These are phyloP conservation scores for Euproctis similis DNA, from an alignment of 2,888 invertebrate species.

Conservation along the genomic window DNA sequence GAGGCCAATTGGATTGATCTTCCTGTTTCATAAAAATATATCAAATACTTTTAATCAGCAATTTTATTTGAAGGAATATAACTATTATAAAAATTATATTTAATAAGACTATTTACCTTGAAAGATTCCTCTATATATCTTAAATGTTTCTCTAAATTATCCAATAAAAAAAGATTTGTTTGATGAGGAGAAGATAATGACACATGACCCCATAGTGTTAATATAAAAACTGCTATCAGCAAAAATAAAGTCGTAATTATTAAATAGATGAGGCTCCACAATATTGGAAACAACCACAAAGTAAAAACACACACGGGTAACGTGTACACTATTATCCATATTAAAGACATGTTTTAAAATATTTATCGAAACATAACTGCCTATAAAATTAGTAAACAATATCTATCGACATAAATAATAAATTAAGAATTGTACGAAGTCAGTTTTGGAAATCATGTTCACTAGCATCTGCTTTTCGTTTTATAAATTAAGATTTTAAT, in stretches of 20 bases:
- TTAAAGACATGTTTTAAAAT: conserved; percentile 39
- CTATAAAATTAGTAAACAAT: conserved; percentile 13
- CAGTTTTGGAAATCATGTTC: no score
- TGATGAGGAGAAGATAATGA: conserved; percentile 79
- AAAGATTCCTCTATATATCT: conserved; percentile 77
- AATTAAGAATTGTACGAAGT: neutral
- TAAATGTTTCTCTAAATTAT: conserved; percentile 77
- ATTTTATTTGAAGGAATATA: no score
- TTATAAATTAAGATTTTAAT: no score
- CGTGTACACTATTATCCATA: conserved; percentile 39
- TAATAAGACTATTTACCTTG: conserved; percentile 57
- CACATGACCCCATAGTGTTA: conserved; percentile 78
- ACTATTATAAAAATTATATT: neutral
- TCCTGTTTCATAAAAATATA: conserved; percentile 34
- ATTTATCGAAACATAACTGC: conserved; percentile 15
- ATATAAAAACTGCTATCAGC: conserved; percentile 40
- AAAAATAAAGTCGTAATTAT: conserved; percentile 41
- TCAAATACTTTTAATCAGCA: neutral
- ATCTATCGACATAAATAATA: conserved; percentile 1
- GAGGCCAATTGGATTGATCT: conserved; percentile 57
- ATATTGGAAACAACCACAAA: conserved; percentile 48
- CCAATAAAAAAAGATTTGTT: conserved; percentile 74
- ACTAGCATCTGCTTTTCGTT: no score
- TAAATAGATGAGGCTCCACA: conserved; percentile 48
- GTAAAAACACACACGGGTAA: conserved; percentile 41